A percentile compares a stretch with the other conserved stretches of the same genome.
These are phyloP conservation scores for Margarornis squamiger DNA, from an alignment of 2,797 vertebrate species.

Conservation along the genomic window DNA sequence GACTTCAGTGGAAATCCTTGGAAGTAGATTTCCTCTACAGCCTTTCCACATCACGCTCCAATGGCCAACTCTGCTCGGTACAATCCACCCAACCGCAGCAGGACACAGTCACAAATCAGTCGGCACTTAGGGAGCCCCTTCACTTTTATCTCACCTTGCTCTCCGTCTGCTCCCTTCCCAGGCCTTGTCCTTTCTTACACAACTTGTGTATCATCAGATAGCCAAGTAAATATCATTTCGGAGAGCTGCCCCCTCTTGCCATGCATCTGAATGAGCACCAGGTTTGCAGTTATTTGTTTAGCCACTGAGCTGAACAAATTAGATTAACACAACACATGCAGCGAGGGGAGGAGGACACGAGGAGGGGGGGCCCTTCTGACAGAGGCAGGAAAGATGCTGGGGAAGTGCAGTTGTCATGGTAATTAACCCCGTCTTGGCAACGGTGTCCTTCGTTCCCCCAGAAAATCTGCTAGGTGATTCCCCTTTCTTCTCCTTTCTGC, in stretches of 20 bases:
- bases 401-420: conserved; percentile 37
- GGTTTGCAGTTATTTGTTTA: conserved; percentile 72
- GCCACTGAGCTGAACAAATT: conserved; percentile 71
- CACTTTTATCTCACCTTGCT: conserved; percentile 25
- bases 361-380: background rate
- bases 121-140: background rate
- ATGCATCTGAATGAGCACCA: conserved; percentile 56
- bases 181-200: conserved; percentile 4
- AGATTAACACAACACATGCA: conserved; percentile 69
- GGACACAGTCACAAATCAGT: conserved; percentile 2
- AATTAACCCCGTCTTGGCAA: conserved; percentile 57
- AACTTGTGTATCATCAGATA: conserved; percentile 28
- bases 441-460: background rate
- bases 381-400: conserved; percentile 16
- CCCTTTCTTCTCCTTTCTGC: background rate
- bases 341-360: conserved; percentile 13
- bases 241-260: conserved; percentile 37
- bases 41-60: background rate
- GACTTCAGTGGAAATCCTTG: background rate
- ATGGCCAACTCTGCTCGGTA: background rate
- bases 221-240: conserved; percentile 44
- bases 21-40: background rate
- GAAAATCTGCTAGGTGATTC: conserved; percentile 29
- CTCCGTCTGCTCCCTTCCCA: background rate
- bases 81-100: background rate